phyloP scores from a whole-genome alignment of 2,113 vertebrate species.

The rabbit (Oryctolagus cuniculus) region DNA sequence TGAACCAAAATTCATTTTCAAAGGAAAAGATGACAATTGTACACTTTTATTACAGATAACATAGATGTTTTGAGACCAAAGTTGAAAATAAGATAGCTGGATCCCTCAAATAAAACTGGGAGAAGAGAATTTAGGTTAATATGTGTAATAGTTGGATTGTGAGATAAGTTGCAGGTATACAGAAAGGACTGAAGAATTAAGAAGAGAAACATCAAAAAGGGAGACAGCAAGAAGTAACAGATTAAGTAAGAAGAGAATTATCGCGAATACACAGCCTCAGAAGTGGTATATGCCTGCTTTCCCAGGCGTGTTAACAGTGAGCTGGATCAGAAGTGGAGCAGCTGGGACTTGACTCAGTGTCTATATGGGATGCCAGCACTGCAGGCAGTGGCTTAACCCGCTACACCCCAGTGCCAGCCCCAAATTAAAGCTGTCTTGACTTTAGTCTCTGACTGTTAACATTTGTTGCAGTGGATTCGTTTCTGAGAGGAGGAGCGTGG shows the following conservation, averaged over 20 bases:
- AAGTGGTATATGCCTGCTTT: neutral
- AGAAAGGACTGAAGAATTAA: slow-evolving; percentile 10
- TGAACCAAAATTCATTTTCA: neutral
- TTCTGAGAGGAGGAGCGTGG: too few relatives aligned
- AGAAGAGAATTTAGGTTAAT: neutral
- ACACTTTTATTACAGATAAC: slow-evolving; percentile 8
- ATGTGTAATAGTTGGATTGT: neutral
- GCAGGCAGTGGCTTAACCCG: too few relatives aligned
- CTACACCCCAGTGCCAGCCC: too few relatives aligned
- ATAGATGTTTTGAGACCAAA: neutral
- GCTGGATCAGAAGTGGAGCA: too few relatives aligned
- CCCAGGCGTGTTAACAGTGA: too few relatives aligned
- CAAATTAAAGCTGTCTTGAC: too few relatives aligned
- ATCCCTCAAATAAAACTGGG: neutral
- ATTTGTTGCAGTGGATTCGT: too few relatives aligned
- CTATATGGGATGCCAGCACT: too few relatives aligned
- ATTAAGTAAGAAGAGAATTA: neutral
- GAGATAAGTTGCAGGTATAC: neutral
- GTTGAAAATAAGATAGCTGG: neutral
- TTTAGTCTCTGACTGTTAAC: too few relatives aligned
- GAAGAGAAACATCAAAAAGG: too few relatives aligned
- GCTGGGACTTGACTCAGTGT: too few relatives aligned
- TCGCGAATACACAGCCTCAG: neutral
- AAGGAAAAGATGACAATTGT: neutral
- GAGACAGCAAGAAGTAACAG: neutral